phyloP scores from a whole-genome alignment of 2,797 vertebrate species.

The Chaetodon trifasciatus region DNA sequence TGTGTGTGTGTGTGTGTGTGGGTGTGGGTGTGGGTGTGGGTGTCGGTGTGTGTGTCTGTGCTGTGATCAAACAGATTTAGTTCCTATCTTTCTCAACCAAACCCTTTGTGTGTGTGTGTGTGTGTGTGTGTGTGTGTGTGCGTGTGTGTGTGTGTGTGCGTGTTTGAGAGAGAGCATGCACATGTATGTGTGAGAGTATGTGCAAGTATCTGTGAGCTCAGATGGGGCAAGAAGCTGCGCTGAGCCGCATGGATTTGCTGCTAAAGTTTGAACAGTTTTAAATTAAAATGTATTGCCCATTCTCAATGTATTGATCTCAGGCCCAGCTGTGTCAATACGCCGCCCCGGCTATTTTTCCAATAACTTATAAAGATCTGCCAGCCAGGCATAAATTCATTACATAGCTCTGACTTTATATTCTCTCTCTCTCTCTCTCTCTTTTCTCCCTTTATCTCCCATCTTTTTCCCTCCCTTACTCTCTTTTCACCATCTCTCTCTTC shows the following conservation, averaged over 20 bases:
- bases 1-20: constrained; percentile 5
- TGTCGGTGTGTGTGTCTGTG: constrained; percentile 17
- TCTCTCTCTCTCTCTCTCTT: constrained; percentile 48
- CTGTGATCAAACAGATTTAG: constrained; percentile 45
- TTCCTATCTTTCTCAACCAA: constrained; percentile 62
- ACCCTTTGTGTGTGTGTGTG: constrained; percentile 31
- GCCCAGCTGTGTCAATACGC: constrained; percentile 97
- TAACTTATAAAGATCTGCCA: constrained; percentile 95
- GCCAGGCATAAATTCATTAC: constrained; percentile 89
- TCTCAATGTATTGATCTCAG: constrained; percentile 97
- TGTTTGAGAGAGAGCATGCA: not conserved
- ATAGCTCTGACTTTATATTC: constrained; percentile 87
- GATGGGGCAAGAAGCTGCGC: constrained; percentile 78
- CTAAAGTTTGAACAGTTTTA: constrained; percentile 96
- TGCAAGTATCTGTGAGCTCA: constrained; percentile 58
- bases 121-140: constrained; percentile 26
- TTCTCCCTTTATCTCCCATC: constrained; percentile 43
- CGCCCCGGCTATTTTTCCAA: constrained; percentile 95
- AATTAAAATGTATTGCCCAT: constrained; percentile 99
- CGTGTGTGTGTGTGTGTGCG: constrained; percentile 13
- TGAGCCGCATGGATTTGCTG: constrained; percentile 96
- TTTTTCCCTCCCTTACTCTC: constrained; percentile 18
- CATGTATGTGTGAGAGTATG: constrained; percentile 38
- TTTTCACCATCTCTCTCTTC: constrained; percentile 23
- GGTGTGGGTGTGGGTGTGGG: not conserved